Evolutionary conservation across 2,113 vertebrate species (phyloP).

Genomic region (Seriola quinqueradiata): DNA sequence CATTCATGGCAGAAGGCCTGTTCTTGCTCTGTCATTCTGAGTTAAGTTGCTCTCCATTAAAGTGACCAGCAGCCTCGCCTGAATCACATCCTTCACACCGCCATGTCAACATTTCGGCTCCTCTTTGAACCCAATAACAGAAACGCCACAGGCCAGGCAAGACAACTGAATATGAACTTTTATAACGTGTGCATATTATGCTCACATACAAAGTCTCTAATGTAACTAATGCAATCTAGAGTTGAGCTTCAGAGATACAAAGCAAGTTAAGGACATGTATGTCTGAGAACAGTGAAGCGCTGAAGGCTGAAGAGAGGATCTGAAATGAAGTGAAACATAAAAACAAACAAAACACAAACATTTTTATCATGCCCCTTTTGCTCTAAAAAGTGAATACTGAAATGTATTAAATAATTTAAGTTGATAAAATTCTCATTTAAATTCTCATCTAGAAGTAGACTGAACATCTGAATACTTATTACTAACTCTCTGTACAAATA

Average conservation of each 20-base stretch:
- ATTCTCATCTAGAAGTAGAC: slow-evolving; percentile 13
- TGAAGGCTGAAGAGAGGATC: neutral
- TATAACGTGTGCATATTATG: slow-evolving; percentile 1
- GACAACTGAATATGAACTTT: neutral
- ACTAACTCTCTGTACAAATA: neutral
- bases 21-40: neutral
- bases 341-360: slow-evolving; percentile 3
- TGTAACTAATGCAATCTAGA: too few species aligned
- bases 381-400: slow-evolving; percentile 73
- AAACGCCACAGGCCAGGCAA: neutral
- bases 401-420: slow-evolving; percentile 59
- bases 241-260: neutral
- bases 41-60: neutral
- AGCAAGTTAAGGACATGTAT: neutral
- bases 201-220: neutral
- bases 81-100: neutral
- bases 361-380: slow-evolving; percentile 7
- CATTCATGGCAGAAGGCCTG: neutral
- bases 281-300: neutral
- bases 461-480: slow-evolving; percentile 44
- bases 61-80: neutral
- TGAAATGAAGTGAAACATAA: slow-evolving; percentile 11
- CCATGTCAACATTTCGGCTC: neutral
- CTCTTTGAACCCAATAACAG: neutral
- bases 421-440: slow-evolving; percentile 47